Evolutionary conservation across 2,113 vertebrate species (phyloP).

Genomic region (Plecotus auritus): DNA sequence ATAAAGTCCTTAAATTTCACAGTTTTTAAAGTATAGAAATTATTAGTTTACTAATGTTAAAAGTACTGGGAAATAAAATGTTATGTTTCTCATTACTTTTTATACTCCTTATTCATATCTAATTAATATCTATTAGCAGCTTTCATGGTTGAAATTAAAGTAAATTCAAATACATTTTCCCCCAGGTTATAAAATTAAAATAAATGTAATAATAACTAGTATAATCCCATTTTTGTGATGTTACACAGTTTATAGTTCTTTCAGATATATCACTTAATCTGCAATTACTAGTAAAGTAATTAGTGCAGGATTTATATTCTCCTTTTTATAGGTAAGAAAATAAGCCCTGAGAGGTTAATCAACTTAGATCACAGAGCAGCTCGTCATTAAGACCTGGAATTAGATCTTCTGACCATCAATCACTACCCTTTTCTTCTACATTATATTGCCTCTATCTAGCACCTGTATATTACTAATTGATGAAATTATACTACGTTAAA

Average conservation of each 20-base stretch:
- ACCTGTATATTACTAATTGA: constrained; percentile 47
- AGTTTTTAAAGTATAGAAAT: not conserved
- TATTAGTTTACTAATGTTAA: not conserved
- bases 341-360: constrained; percentile 24
- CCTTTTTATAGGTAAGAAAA: not conserved
- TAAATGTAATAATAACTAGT: constrained; percentile 16
- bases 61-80: constrained; percentile 21
- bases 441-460: constrained; percentile 49
- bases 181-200: not conserved
- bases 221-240: constrained; percentile 1
- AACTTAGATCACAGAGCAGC: not conserved
- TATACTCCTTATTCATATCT: not conserved
- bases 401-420: not conserved
- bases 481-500: constrained; percentile 70
- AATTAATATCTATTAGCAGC: not conserved
- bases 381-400: not conserved
- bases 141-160: constrained; percentile 28
- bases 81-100: not conserved
- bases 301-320: not conserved
- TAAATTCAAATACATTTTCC: constrained; percentile 33
- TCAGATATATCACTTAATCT: constrained; percentile 2
- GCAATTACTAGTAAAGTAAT: not conserved
- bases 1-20: not conserved
- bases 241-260: not conserved
- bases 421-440: constrained; percentile 20